A percentile compares a stretch with the other conserved stretches of the same genome.
Evolutionary conservation across 2,888 invertebrate genomes (phyloP).

Genomic region (Eupelmus urozonus): DNA sequence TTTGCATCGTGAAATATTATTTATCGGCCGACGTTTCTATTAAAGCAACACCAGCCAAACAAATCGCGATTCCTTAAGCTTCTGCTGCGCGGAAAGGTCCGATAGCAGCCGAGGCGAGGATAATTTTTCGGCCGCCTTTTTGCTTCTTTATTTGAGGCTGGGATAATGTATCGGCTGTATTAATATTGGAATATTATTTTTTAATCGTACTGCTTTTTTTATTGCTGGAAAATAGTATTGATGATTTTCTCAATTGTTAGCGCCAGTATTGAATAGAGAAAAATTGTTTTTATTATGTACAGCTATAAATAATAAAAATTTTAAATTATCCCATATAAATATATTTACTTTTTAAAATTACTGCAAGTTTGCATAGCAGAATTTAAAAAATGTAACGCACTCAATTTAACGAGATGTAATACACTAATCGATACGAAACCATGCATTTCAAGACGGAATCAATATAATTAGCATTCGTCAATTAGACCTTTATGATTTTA

Average conservation of each 20-base stretch:
- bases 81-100: constrained; percentile 3
- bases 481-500: constrained; percentile 42
- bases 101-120: not conserved
- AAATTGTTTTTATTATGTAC: no score
- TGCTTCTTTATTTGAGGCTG: not conserved
- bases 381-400: not conserved
- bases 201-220: no score
- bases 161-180: no score
- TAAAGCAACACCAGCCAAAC: constrained; percentile 44
- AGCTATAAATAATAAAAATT: no score
- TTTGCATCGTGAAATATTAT: constrained; percentile 56
- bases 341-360: no score
- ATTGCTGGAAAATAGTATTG: no score
- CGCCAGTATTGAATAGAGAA: no score
- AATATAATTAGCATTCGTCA: constrained; percentile 49
- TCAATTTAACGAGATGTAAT: constrained; percentile 2
- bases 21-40: constrained; percentile 56
- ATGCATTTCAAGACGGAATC: constrained; percentile 25
- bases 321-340: no score
- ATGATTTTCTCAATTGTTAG: no score
- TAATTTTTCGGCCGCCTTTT: not conserved
- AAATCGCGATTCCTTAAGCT: constrained; percentile 51
- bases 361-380: no score
- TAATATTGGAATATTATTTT: no score
- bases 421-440: constrained; percentile 23